Base-by-base conservation (phyloP, 2,888 invertebrate genomes). In the Pherbina coryleti region DNA sequence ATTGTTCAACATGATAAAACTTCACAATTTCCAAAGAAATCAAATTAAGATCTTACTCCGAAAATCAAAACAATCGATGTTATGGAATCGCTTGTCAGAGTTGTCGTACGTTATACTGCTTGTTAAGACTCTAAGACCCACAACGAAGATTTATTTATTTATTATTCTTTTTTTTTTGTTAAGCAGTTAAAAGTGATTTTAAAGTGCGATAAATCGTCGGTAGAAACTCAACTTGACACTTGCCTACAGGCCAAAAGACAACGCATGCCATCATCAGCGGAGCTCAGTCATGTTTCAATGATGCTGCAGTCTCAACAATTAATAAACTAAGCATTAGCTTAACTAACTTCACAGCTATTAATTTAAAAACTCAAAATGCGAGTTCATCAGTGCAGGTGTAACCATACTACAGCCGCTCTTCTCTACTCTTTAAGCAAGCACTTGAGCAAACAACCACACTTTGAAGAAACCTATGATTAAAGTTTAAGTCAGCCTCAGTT, bases 41-140 rank as follows among this genome's bases (percentile, higher is more conserved):
- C 67, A 69, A 22, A 69, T 49, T 69, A 51, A 69, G 69, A 69
- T 69, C 69, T 11, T 25, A 28, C 17, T 31, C 31, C 17, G 64
- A 31, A 28, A 64, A 64, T 64, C 64, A 64, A 9, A 64, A 64
- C n/a, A 64, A n/a, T 31, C 28, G n/a, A 64, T 55, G n/a, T 19
- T 7, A 19, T n/a, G 19, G 7, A 64, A 31, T 64, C 64, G 14
- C 25, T 64, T 31, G 64, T n/a, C 31, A 17, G 64, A 31, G 25
- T 5, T 25, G 64, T 31, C 28, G 28, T 28, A n/a, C 28, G 25
- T 64, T 25, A 31, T n/a, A 34, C 7, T 11, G 11, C 28, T 17
- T 31, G 28, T 64, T 8, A 8, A n/a, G 14, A 17, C 31, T 28
- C 34, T 17, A 8, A 31, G 64, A 64, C 64, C 64, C 31, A 31